A percentile compares a stretch with the other conserved stretches of the same genome.
Evolutionary conservation across 2,797 vertebrate species (phyloP).

Genomic region (Linurgus olivaceus): DNA sequence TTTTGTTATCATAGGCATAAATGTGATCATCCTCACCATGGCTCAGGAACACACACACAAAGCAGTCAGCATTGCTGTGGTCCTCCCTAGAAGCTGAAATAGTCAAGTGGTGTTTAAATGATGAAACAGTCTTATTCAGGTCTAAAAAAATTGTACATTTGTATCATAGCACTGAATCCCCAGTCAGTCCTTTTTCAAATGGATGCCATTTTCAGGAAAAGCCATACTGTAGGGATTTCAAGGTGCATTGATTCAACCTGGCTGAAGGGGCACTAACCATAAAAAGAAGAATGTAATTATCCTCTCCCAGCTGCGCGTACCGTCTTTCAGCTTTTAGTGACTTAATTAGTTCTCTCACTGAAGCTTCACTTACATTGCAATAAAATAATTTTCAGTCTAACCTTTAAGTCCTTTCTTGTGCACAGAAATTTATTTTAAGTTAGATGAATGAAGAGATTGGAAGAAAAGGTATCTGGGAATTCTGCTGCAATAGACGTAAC

Average conservation of each 20-base stretch:
- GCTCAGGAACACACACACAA: conserved; percentile 91
- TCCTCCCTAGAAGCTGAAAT: conserved; percentile 79
- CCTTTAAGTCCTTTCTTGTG: background rate
- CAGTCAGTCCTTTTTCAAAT: background rate
- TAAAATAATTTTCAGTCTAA: background rate
- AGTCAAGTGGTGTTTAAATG: background rate
- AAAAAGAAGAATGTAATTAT: background rate
- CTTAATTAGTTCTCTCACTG: background rate
- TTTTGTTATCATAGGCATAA: conserved; percentile 82
- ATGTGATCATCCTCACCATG: conserved; percentile 88
- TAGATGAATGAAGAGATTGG: background rate
- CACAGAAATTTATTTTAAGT: background rate
- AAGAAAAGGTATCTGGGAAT: background rate
- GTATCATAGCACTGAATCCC: background rate
- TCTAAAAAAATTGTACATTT: background rate
- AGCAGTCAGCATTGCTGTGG: conserved; percentile 88
- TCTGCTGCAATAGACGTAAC: background rate
- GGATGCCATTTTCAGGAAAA: background rate
- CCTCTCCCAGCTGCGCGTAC: background rate
- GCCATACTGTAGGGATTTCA: background rate
- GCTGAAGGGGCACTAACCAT: background rate
- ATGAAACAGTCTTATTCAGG: background rate
- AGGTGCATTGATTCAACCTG: background rate
- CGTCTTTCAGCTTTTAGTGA: background rate
- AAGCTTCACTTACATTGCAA: background rate